Percentiles rank a stretch among this genome's conserved stretches.
Conservation (phyloP, 2,113 vertebrate species). For the Cinclus mexicanus region DNA sequence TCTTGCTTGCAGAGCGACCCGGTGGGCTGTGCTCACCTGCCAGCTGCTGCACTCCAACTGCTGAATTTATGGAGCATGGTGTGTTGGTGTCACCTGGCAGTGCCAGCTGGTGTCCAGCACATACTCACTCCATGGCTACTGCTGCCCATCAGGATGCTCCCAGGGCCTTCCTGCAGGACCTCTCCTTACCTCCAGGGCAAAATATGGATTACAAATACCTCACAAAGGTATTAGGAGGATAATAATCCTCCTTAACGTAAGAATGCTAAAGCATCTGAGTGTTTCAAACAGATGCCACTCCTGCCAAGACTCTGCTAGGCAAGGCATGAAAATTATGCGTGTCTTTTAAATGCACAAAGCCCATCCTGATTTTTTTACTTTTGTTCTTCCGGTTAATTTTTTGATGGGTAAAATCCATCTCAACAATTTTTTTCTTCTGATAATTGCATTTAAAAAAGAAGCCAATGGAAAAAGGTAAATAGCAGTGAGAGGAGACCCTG, state of each 20-base stretch:
- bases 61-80: accelerated
- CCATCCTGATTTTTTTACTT: not conserved
- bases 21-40: accelerated
- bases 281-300: not conserved
- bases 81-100: accelerated
- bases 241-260: not conserved
- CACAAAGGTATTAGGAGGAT: not conserved
- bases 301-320: accelerated
- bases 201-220: not conserved
- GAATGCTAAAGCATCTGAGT: not conserved
- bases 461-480: not conserved
- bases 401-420: not conserved
- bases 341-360: not conserved
- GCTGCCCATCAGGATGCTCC: not conserved
- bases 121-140: not conserved
- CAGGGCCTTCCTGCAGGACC: not conserved
- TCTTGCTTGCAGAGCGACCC: not conserved
- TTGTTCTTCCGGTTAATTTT: not conserved
- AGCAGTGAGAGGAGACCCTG: not conserved
- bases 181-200: not conserved
- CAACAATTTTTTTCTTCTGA: not conserved
- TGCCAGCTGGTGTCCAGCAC: accelerated
- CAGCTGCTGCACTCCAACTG: not conserved
- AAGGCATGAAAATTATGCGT: not conserved
- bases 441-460: not conserved